A percentile compares a stretch with the other conserved stretches of the same genome.
phyloP scores from a whole-genome alignment of 2,797 vertebrate genomes.

The Anisognathus igniventris region DNA sequence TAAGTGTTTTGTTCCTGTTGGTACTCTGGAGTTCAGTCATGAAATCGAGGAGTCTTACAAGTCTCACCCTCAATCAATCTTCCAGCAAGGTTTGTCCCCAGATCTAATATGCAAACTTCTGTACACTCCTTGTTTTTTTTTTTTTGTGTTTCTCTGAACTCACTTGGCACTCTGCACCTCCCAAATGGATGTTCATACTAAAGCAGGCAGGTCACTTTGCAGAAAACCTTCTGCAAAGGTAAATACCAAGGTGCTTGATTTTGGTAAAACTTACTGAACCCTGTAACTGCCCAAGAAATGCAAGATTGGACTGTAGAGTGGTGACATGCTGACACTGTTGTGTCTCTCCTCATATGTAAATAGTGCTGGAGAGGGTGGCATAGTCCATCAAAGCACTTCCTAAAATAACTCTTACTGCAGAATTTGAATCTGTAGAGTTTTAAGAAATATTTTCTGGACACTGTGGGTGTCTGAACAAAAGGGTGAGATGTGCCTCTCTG shows the following conservation, averaged over 20 bases:
- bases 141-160: neutral
- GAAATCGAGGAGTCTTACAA: neutral
- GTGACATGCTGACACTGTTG: accelerated
- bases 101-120: neutral
- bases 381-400: neutral
- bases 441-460: neutral
- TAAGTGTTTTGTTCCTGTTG: neutral
- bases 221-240: neutral
- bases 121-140: neutral
- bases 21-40: neutral
- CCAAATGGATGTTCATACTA: neutral
- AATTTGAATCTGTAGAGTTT: neutral
- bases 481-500: neutral
- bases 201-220: neutral
- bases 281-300: neutral
- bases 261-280: neutral
- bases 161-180: neutral
- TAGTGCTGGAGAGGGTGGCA: neutral
- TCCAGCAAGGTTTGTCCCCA: neutral
- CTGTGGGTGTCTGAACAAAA: neutral
- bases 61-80: neutral
- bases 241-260: neutral
- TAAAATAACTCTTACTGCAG: neutral
- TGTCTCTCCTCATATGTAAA: neutral
- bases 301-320: neutral